Percentiles rank a stretch among this genome's conserved stretches.
Evolutionary conservation across 2,113 vertebrate genomes (phyloP).

Genomic region (Dasyurus viverrinus): DNA sequence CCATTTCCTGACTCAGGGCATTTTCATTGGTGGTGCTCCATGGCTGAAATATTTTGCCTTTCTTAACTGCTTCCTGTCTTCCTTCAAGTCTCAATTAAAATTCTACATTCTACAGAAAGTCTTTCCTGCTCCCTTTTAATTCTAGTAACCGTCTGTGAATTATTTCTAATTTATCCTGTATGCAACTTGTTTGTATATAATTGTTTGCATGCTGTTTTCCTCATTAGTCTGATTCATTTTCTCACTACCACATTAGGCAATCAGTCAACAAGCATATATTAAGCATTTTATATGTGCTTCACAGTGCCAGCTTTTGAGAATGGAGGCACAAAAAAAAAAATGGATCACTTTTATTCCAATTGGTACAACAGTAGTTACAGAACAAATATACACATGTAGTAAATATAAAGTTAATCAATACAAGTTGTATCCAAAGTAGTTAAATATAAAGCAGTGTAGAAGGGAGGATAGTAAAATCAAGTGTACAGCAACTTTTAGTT

Average conservation of each 20-base stretch:
- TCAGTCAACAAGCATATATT: neutral
- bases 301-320: neutral
- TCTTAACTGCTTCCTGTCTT: neutral
- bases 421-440: neutral
- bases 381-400: neutral
- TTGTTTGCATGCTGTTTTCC: neutral
- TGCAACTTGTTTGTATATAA: neutral
- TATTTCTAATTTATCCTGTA: neutral
- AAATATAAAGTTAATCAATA: neutral
- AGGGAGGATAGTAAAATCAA: neutral
- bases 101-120: neutral
- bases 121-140: neutral
- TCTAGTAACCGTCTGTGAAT: neutral
- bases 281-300: neutral
- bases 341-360: neutral
- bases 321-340: neutral
- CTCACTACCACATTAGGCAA: neutral
- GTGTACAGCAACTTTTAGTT: neutral
- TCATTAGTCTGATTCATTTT: neutral
- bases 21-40: neutral
- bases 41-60: neutral
- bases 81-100: neutral
- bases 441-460: neutral
- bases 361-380: neutral
- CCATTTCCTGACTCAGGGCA: neutral